Evolutionary conservation across 2,797 vertebrate genomes (phyloP), one percentile per base, ranked within the genome.

Genomic region (Paramormyrops hopkinsi): DNA sequence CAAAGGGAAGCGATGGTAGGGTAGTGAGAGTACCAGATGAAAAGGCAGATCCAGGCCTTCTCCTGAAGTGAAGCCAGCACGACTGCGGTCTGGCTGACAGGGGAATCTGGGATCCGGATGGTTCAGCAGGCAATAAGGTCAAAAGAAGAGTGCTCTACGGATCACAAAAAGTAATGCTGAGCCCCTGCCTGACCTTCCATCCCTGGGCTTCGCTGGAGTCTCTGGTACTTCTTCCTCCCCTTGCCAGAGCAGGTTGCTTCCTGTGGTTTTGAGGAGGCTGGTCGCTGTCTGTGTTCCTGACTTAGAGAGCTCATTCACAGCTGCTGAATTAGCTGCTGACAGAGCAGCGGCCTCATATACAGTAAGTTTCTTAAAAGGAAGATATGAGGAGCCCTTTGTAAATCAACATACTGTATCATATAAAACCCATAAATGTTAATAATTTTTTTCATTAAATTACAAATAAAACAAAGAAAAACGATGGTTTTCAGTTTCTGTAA

Each of bases 221-320:
- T 37, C 69, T 79, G 73, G 2, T n/a, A 44, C 25, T 44, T n/a
- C 17, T n/a, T 79, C 37, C 14, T 79, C 7, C 37, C 6, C 37
- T 33, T 79, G 73, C 73, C 37, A 79, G 73, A 79, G 73, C 73
- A 79, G 37, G 73, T 41, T 41, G 37, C 37, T 79, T 44, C 73
- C 73, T 44, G 73, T 79, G 73, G 73, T 44, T 79, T 79, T 79
- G 73, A 79, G 37, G 73, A 79, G 73, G 37, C 73, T 79, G 73
- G 37, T 79, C 37, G 17, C 73, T 79, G 12, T 17, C 37, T 44
- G 37, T 44, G 37, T 79, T 41, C 73, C 37, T 17, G 37, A 79
- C 65, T 33, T 69, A 69, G 65, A 69, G 65, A 14, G 25, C 65
- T 69, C 65, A 69, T 33, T 69, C 29, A 69, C 25, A 69, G 65